Percentiles rank a stretch among this genome's conserved stretches.
These are phyloP conservation scores for Harpagus bidentatus DNA, from an alignment of 2,113 vertebrate genomes.

Conservation along the genomic window DNA sequence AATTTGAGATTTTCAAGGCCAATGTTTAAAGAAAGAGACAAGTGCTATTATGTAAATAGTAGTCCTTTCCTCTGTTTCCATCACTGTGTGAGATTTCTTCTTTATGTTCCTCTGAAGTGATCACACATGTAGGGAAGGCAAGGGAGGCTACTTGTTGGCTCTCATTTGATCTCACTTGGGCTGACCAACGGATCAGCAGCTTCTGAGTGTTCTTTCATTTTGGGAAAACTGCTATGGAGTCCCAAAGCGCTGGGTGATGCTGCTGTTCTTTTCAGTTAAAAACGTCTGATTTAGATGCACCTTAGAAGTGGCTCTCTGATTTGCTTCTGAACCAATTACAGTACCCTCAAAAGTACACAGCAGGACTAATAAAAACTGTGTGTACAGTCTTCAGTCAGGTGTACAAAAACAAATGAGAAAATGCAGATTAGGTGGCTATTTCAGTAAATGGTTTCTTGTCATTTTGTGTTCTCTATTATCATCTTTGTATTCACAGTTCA, in stretches of 20 bases:
- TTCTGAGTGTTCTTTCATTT: not conserved
- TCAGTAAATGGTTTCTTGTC: not conserved
- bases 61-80: not conserved
- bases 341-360: not conserved
- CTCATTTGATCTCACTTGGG: not conserved
- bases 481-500: not conserved
- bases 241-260: not conserved
- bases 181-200: not conserved
- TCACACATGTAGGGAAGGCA: not conserved
- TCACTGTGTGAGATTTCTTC: not conserved
- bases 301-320: not conserved
- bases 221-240: not conserved
- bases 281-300: not conserved
- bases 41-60: not conserved
- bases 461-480: not conserved
- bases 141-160: not conserved
- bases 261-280: not conserved
- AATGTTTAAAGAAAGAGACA: not conserved
- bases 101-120: not conserved
- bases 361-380: not conserved
- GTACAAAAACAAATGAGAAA: not conserved
- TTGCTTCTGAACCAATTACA: not conserved
- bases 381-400: not conserved
- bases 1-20: not conserved
- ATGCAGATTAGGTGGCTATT: not conserved